These are phyloP conservation scores for Cladopsammia gracilis DNA, from an alignment of 64 coral and sea anemone genomes.

Conservation along the genomic window DNA sequence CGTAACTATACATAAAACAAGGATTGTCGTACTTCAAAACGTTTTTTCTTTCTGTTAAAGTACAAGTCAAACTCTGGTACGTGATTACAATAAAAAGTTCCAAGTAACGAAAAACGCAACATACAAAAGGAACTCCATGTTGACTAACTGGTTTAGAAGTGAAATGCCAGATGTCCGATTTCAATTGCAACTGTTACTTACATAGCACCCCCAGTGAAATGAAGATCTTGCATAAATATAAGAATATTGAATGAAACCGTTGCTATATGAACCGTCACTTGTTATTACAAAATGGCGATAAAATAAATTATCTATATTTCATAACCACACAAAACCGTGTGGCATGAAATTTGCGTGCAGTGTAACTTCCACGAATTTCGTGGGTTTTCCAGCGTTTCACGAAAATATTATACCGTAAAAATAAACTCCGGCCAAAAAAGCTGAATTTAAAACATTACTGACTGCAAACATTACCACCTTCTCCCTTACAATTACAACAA, in stretches of 20 bases:
- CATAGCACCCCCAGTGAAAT: not conserved
- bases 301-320: not conserved
- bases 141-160: not conserved
- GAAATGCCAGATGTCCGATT: not conserved
- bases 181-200: not conserved
- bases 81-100: not conserved
- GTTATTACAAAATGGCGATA: not conserved
- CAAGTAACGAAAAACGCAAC: not conserved
- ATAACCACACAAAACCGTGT: no score
- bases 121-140: not conserved
- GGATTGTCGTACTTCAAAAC: not conserved
- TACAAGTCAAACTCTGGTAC: not conserved
- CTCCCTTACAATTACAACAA: no score
- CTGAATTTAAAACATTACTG: not conserved
- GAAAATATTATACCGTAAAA: not conserved
- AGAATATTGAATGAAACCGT: conserved; percentile 23
- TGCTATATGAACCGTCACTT: not conserved
- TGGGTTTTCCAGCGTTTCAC: not conserved
- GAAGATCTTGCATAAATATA: not conserved
- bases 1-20: not conserved
- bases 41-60: not conserved
- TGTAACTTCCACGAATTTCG: not conserved
- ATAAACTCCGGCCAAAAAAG: not conserved
- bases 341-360: no score
- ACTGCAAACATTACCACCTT: not conserved